Percentiles rank a stretch among this genome's conserved stretches.
Evolutionary conservation across 2,888 invertebrate species (phyloP).

Genomic region (Epistrophe grossulariae): DNA sequence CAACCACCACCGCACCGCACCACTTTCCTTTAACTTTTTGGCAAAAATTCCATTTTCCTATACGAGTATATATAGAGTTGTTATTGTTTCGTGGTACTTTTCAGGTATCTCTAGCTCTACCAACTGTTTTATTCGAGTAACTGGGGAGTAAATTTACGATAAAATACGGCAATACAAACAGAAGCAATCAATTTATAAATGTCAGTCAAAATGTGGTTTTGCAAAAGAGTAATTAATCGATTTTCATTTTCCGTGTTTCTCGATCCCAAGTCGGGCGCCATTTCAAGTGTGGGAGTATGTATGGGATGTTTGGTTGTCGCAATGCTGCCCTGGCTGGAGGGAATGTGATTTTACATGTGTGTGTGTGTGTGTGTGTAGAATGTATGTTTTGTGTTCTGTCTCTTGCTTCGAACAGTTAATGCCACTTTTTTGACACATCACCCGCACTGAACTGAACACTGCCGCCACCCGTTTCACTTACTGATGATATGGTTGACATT

Average conservation of each 20-base stretch:
- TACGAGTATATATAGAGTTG: neutral
- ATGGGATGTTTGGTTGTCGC: neutral
- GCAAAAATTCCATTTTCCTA: slow-evolving; percentile 26
- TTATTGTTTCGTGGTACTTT: slow-evolving; percentile 2
- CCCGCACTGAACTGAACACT: slow-evolving; percentile 8
- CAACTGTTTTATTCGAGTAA: neutral
- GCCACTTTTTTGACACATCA: slow-evolving; percentile 39
- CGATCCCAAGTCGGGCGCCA: slow-evolving; percentile 2
- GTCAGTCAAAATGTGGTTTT: slow-evolving; percentile 80
- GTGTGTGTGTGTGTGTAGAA: neutral
- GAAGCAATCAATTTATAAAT: slow-evolving; percentile 79
- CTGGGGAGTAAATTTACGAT: slow-evolving; percentile 76
- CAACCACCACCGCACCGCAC: slow-evolving; percentile 43
- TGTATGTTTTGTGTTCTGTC: slow-evolving; percentile 3
- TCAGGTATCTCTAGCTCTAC: slow-evolving; percentile 4
- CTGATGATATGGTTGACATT: slow-evolving; percentile 43
- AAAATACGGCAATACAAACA: slow-evolving; percentile 77
- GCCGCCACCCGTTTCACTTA: slow-evolving; percentile 19
- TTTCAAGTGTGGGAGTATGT: neutral
- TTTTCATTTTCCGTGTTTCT: slow-evolving; percentile 74
- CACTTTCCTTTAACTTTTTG: slow-evolving; percentile 72
- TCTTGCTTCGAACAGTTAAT: slow-evolving; percentile 37
- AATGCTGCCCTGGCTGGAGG: neutral
- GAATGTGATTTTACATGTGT: neutral
- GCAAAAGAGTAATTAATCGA: slow-evolving; percentile 79